Percentiles rank a stretch among this genome's conserved stretches.
phyloP scores from a whole-genome alignment of 1,140 invertebrate species.

The Atopsyche davidsoni region DNA sequence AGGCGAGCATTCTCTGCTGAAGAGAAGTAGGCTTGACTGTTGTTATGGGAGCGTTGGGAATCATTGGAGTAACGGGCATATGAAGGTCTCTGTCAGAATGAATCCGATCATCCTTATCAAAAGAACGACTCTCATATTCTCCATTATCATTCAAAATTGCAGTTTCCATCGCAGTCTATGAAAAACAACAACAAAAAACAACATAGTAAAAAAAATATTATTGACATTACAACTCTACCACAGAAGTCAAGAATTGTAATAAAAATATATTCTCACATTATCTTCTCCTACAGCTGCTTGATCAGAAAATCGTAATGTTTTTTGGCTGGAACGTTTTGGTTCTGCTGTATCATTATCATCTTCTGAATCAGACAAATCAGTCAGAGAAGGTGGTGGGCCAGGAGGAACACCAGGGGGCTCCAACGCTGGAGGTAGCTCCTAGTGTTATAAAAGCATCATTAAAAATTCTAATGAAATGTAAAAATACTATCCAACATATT shows the following conservation, averaged over 20 bases:
- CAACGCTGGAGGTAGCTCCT: slow-evolving; percentile 41
- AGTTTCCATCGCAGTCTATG: no score
- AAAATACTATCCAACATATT: background rate
- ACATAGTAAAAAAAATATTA: no score
- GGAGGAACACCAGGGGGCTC: slow-evolving; percentile 85
- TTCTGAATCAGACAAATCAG: slow-evolving; percentile 53
- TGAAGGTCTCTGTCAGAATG: slow-evolving; percentile 1
- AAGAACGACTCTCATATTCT: slow-evolving; percentile 11
- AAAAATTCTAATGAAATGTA: no score
- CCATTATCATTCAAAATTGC: slow-evolving; percentile 16
- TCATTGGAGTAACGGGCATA: background rate
- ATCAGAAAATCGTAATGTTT: slow-evolving; percentile 62
- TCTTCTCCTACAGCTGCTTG: slow-evolving; percentile 42
- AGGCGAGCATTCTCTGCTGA: slow-evolving; percentile 77
- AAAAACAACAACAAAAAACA: no score
- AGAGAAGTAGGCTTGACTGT: slow-evolving; percentile 63
- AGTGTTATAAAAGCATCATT: no score
- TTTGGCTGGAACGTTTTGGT: slow-evolving; percentile 41
- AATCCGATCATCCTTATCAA: slow-evolving; percentile 22
- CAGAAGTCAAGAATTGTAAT: no score
- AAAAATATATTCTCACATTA: slow-evolving; percentile 6
- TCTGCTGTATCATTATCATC: slow-evolving; percentile 53
- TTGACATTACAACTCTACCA: no score
- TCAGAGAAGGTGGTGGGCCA: slow-evolving; percentile 70
- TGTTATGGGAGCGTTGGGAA: background rate